Evolutionary conservation across 2,888 invertebrate species (phyloP).

Genomic region (Limnephilus rhombicus): DNA sequence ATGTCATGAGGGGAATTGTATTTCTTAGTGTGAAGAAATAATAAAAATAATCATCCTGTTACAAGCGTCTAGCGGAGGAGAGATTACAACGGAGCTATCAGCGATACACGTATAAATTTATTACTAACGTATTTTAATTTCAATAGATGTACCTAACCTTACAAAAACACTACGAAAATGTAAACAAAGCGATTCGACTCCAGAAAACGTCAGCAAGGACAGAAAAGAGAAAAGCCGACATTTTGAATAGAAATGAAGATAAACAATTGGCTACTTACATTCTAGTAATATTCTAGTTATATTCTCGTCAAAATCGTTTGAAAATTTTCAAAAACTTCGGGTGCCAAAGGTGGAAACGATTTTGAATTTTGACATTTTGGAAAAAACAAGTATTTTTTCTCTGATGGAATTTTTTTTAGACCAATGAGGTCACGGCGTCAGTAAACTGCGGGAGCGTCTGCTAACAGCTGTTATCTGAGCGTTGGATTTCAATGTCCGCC

Average conservation of each 20-base stretch:
- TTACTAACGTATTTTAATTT: no score
- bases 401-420: neutral
- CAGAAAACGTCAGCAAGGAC: neutral
- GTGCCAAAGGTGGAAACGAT: neutral
- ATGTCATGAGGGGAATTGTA: neutral
- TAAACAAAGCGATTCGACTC: neutral
- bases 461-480: neutral
- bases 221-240: neutral
- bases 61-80: neutral
- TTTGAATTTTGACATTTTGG: slow-evolving; percentile 11
- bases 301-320: neutral
- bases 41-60: neutral
- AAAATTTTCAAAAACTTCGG: neutral
- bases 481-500: neutral
- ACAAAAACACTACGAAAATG: neutral
- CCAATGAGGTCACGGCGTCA: neutral
- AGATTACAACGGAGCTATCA: neutral
- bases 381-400: slow-evolving; percentile 7
- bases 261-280: neutral
- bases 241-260: neutral
- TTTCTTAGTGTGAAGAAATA: neutral
- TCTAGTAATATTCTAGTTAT: neutral
- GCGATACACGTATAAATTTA: neutral
- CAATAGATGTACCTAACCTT: neutral
- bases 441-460: no score